phyloP scores from a whole-genome alignment of 2,113 vertebrate species.

The Microcebus jonahi region DNA sequence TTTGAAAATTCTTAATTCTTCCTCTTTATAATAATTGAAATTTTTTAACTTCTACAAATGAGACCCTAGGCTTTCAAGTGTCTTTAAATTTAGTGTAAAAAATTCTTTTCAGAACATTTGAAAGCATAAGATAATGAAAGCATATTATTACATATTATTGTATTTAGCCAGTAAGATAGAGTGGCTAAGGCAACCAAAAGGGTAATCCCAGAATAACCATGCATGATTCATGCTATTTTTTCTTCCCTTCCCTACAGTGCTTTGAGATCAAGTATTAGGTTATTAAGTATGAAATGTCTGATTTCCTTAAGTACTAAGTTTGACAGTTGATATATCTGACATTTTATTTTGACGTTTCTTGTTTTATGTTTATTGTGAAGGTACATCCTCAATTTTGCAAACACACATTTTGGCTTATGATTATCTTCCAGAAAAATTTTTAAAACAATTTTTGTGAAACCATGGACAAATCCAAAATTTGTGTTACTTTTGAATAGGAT shows the following conservation, averaged over 20 bases:
- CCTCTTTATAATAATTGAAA: neutral
- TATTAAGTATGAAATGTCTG: no score
- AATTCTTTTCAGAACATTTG: neutral
- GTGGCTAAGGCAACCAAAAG: neutral
- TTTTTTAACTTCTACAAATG: neutral
- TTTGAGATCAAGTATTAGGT: neutral
- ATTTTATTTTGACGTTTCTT: no score
- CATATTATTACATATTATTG: neutral
- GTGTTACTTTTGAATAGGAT: no score
- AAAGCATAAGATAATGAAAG: neutral
- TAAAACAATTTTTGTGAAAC: no score
- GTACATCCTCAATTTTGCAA: no score
- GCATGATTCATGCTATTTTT: neutral
- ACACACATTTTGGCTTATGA: no score
- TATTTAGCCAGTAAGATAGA: neutral
- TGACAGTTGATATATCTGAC: no score
- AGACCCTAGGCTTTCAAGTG: neutral
- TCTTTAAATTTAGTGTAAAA: neutral
- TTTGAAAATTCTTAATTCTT: conserved; percentile 23
- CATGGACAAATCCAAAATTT: no score
- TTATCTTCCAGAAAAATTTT: no score
- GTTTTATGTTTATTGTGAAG: no score
- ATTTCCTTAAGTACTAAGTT: no score
- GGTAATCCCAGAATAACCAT: neutral
- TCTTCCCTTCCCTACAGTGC: neutral